A percentile compares a stretch with the other conserved stretches of the same genome.
Evolutionary conservation across 2,797 vertebrate genomes (phyloP).

Genomic region (Miichthys miiuy): DNA sequence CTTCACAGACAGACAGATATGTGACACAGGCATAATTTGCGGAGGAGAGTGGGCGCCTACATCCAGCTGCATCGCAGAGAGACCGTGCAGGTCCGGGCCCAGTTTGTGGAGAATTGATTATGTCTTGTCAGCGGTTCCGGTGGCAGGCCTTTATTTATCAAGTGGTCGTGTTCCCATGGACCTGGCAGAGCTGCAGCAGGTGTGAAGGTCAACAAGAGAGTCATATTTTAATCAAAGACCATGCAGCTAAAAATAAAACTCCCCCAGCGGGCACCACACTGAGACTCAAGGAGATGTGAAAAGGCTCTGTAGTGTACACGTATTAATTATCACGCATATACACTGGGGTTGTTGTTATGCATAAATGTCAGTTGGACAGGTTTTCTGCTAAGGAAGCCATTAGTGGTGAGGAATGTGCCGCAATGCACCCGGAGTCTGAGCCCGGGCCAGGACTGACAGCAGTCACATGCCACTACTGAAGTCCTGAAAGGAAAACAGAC

Average conservation of each 20-base stretch:
- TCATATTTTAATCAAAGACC: conserved; percentile 83
- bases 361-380: conserved; percentile 71
- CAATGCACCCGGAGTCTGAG: conserved; percentile 63
- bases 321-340: conserved; percentile 73
- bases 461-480: neutral
- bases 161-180: conserved; percentile 49
- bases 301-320: conserved; percentile 50
- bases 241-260: conserved; percentile 79
- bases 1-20: neutral
- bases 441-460: conserved; percentile 53
- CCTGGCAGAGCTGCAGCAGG: conserved; percentile 74
- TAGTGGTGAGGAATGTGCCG: conserved; percentile 54
- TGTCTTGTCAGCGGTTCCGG: conserved; percentile 64
- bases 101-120: conserved; percentile 63
- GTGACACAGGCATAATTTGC: neutral
- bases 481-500: neutral
- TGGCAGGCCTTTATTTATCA: conserved; percentile 70
- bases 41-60: neutral
- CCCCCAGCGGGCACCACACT: conserved; percentile 55
- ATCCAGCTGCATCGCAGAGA: neutral
- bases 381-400: conserved; percentile 37
- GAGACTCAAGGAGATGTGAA: conserved; percentile 63
- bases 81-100: neutral
- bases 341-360: conserved; percentile 57
- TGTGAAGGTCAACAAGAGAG: conserved; percentile 81